Evolutionary conservation across 2,113 vertebrate species (phyloP).

Genomic region (Tyto alba): DNA sequence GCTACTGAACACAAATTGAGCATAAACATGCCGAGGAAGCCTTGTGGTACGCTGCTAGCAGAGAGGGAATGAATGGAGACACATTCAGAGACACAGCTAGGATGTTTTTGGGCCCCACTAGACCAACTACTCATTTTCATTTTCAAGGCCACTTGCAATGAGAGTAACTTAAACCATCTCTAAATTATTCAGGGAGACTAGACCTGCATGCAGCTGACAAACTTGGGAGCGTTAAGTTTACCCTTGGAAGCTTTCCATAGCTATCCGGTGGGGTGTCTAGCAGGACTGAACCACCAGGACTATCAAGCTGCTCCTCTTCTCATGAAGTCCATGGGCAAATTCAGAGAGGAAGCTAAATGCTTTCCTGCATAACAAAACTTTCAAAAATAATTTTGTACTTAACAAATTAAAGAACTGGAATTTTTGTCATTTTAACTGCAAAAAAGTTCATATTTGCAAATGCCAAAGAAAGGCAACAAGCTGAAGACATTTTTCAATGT

Average conservation of each 20-base stretch:
- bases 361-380: background rate
- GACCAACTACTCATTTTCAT: background rate
- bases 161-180: background rate
- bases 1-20: background rate
- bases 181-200: constrained; percentile 3
- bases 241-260: background rate
- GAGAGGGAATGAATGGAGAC: background rate
- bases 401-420: background rate
- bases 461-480: background rate
- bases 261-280: background rate
- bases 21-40: background rate
- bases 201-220: background rate
- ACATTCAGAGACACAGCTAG: background rate
- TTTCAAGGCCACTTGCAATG: background rate
- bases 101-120: background rate
- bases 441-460: background rate
- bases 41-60: background rate
- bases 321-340: fast-evolving
- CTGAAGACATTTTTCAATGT: background rate
- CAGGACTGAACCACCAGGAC: background rate
- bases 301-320: background rate
- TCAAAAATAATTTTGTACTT: background rate
- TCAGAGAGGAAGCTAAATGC: background rate
- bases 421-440: background rate
- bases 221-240: background rate